Conservation (phyloP, 1,140 invertebrate species). For the Lordiphosa collinella region DNA sequence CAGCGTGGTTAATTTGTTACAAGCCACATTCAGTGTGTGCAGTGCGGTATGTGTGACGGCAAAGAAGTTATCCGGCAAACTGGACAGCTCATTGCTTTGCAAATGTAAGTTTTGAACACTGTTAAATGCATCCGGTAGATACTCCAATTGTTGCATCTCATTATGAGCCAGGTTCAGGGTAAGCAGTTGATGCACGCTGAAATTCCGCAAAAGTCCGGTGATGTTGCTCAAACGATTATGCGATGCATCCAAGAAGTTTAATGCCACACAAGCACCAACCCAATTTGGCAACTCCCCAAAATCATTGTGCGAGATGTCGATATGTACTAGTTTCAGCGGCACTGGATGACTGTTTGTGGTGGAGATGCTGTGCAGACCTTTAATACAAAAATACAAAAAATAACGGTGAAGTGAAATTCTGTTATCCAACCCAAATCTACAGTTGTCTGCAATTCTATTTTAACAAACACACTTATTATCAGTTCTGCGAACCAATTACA, state of each 20-base stretch:
- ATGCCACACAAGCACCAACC: slow-evolving; percentile 86
- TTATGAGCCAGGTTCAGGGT: slow-evolving; percentile 89
- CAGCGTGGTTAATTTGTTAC: slow-evolving; percentile 86
- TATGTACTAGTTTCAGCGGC: slow-evolving; percentile 85
- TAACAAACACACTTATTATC: too few species aligned
- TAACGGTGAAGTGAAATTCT: too few species aligned
- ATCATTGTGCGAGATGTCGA: slow-evolving; percentile 89
- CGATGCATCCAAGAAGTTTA: slow-evolving; percentile 86
- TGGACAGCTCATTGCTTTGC: slow-evolving; percentile 88
- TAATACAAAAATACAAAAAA: slow-evolving; percentile 46
- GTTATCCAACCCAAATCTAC: too few species aligned
- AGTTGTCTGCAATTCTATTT: too few species aligned
- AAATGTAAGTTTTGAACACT: slow-evolving; percentile 87
- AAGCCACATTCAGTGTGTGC: slow-evolving; percentile 87
- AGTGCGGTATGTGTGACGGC: slow-evolving; percentile 84
- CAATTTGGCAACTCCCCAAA: slow-evolving; percentile 88
- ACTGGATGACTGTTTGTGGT: slow-evolving; percentile 43
- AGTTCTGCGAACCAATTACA: too few species aligned
- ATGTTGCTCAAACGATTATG: slow-evolving; percentile 86
- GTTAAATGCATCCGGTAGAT: slow-evolving; percentile 84
- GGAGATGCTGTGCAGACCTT: slow-evolving; percentile 57
- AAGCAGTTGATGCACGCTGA: slow-evolving; percentile 85
- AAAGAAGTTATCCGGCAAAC: slow-evolving; percentile 88
- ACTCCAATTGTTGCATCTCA: slow-evolving; percentile 85
- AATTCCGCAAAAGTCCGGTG: slow-evolving; percentile 86